These are phyloP conservation scores for Zaprionus inermis DNA, from an alignment of 1,140 invertebrate species.

Conservation along the genomic window DNA sequence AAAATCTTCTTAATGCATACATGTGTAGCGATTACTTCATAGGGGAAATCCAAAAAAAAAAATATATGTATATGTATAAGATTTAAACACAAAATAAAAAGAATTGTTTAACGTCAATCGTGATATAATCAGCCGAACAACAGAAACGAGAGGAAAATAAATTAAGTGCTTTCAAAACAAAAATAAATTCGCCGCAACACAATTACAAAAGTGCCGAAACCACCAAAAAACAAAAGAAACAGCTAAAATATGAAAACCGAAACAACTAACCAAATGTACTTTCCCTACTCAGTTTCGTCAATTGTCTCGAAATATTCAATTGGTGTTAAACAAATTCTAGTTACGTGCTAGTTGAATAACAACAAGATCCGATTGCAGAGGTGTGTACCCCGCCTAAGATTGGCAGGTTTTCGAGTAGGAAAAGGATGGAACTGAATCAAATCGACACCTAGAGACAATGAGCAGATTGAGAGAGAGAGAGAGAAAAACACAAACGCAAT, in stretches of 20 bases:
- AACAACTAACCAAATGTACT: conserved; percentile 22
- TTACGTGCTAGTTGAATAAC: conserved; percentile 5
- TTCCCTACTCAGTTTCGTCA: conserved; percentile 30
- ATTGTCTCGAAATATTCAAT: conserved; percentile 31
- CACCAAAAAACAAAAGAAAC: conserved; percentile 36
- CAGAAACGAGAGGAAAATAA: conserved; percentile 30
- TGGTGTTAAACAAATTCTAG: conserved; percentile 12
- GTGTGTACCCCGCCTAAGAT: background rate
- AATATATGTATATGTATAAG: background rate
- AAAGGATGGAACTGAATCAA: background rate
- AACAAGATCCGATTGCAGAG: conserved; percentile 18
- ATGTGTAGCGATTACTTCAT: conserved; percentile 35
- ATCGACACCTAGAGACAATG: conserved; percentile 12
- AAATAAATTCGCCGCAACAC: conserved; percentile 54
- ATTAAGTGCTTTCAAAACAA: conserved; percentile 82
- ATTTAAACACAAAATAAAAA: conserved; percentile 28
- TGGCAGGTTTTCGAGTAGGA: background rate
- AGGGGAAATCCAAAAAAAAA: conserved; percentile 29
- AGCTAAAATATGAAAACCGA: conserved; percentile 11
- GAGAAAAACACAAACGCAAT: conserved; percentile 19
- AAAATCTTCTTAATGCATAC: conserved; percentile 40
- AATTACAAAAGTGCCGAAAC: conserved; percentile 64
- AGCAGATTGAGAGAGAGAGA: background rate
- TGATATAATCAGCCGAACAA: conserved; percentile 68
- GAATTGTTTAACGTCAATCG: conserved; percentile 55